These are phyloP conservation scores for Eupithecia pulchellata DNA, from an alignment of 2,888 invertebrate genomes.

Conservation along the genomic window DNA sequence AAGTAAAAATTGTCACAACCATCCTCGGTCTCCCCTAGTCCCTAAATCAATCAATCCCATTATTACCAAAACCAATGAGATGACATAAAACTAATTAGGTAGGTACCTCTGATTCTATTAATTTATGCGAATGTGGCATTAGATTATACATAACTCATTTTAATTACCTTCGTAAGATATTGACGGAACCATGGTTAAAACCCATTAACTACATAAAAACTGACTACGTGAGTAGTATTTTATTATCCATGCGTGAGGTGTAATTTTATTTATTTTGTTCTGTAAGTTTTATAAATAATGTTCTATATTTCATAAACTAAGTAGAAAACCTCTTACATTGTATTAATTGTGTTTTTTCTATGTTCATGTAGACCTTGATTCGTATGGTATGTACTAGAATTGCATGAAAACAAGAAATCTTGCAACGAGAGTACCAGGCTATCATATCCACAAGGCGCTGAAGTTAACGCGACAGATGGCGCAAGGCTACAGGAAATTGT, in stretches of 20 bases:
- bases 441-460: slow-evolving; percentile 55
- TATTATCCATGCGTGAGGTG: not conserved
- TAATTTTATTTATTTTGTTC: too few relatives aligned
- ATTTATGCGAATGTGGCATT: not conserved
- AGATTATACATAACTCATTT: not conserved
- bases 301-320: too few relatives aligned
- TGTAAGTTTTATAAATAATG: too few relatives aligned
- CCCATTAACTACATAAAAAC: not conserved
- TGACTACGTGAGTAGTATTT: not conserved
- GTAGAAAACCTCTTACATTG: too few relatives aligned
- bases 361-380: too few relatives aligned
- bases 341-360: too few relatives aligned
- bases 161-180: not conserved
- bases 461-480: slow-evolving; percentile 61
- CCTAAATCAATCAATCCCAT: not conserved
- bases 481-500: slow-evolving; percentile 64
- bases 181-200: not conserved
- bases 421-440: slow-evolving; percentile 43
- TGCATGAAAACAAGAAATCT: not conserved
- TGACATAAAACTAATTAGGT: not conserved
- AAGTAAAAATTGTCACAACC: too few relatives aligned
- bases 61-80: not conserved
- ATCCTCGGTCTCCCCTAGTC: too few relatives aligned
- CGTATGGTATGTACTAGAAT: not conserved
- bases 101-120: not conserved